These are phyloP conservation scores for Anableps anableps DNA, from an alignment of 2,797 vertebrate genomes.

Conservation along the genomic window DNA sequence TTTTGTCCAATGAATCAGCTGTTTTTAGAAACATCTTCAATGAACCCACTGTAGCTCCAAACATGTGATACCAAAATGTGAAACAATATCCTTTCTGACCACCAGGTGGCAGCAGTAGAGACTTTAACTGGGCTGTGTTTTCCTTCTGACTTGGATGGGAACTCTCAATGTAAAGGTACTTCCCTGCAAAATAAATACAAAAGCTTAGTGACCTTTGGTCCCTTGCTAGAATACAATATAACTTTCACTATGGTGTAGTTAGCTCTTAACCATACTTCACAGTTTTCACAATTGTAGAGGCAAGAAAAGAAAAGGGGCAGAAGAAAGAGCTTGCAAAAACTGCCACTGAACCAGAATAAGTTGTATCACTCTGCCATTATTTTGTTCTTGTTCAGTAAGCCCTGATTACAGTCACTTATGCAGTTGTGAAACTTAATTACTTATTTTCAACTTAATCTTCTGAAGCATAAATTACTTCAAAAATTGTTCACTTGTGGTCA, in stretches of 20 bases:
- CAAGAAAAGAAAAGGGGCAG: not conserved
- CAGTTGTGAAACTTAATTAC: not conserved
- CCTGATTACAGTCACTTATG: not conserved
- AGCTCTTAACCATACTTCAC: not conserved
- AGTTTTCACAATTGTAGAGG: not conserved
- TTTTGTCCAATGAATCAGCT: constrained; percentile 51
- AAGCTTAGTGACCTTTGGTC: not conserved
- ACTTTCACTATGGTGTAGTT: not conserved
- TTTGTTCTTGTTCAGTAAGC: not conserved
- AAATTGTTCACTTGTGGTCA: not conserved
- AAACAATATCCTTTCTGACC: constrained; percentile 78
- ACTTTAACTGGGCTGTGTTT: constrained; percentile 73
- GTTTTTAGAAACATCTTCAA: constrained; percentile 72
- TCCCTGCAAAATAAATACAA: constrained; percentile 65
- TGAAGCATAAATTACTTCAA: not conserved
- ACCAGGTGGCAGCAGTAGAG: constrained; percentile 74
- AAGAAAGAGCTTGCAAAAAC: not conserved
- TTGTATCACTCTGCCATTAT: not conserved
- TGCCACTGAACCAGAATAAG: not conserved
- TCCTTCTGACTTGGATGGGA: constrained; percentile 61
- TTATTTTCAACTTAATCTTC: not conserved
- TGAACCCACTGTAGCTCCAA: constrained; percentile 77
- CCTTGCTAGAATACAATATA: not conserved
- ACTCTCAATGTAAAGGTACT: constrained; percentile 77
- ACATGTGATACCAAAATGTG: constrained; percentile 84